Evolutionary conservation across 2,888 invertebrate genomes (phyloP), one percentile per base, ranked within the genome.

Genomic region (Apamea monoglypha): DNA sequence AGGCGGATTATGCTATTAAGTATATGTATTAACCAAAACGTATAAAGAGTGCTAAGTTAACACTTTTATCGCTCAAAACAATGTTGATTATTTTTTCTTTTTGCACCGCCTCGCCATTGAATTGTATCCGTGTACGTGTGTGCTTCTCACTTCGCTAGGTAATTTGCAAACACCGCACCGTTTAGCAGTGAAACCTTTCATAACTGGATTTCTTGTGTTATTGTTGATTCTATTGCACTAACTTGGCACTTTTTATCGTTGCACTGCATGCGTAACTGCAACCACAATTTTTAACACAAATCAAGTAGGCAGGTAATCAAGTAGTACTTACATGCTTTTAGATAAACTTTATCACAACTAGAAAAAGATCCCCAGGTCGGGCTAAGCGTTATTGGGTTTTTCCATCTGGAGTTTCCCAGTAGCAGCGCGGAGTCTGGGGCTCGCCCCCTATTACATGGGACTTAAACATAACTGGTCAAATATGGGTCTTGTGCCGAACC

Each of bases 181-280:
- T 72, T 21, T 44, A 29, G 47, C 56, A n/a, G 69, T 50, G 44
- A 64, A 67, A 64, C 5, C 16, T 66, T 66, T 59, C 68, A 44
- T 69, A 79, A 56, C 79, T 50, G 53, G 29, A 36, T 50, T 73
- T 25, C n/a, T 50, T n/a, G 64, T 79, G 83, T 79, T 79, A 83
- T 83, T 83, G 83, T 83, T 79, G 74, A 82, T 73, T 81, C 21
- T 21, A 36, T n/a, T 53, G 56, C 63, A n/a, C 70, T 59, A 78
- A 56, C n/a, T 29, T 59, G 10, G 32, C 25, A 36, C 21, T n/a
- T 50, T 36, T 72, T 79, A 74, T 74, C 44, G 80, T 69, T 47
- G 18, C 36, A n/a, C 32, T 50, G n/a, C 47, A 29, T 29, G 47
- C 47, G 25, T 70, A n/a, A 69, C 5, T 40, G 4, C 14, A 14